Evolutionary conservation across 30 jellyfish, hydroid and myxozoan species (phyloP).

Genomic region (Turritopsis rubra): DNA sequence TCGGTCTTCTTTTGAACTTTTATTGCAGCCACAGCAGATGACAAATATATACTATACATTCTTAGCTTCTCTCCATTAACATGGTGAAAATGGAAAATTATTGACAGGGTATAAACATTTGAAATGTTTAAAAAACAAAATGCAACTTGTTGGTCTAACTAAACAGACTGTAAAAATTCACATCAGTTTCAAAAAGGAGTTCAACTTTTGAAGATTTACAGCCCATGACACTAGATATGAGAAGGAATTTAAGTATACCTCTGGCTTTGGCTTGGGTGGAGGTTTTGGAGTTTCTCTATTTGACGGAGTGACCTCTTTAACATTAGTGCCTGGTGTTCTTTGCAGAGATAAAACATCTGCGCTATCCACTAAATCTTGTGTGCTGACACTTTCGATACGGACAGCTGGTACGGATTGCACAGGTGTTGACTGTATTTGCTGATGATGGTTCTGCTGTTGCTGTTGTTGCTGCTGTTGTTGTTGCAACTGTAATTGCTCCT

Average conservation of each 20-base stretch:
- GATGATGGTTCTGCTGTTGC: not conserved
- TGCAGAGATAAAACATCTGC: constrained; percentile 14
- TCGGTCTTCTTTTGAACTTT: too few species aligned
- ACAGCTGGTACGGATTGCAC: constrained; percentile 75
- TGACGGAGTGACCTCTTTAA: constrained; percentile 22
- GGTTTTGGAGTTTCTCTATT: constrained; percentile 27
- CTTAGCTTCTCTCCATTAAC: too few species aligned
- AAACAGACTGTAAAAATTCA: too few species aligned
- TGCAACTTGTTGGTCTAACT: too few species aligned
- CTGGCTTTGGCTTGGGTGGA: constrained; percentile 68
- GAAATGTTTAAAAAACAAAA: too few species aligned
- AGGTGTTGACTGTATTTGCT: constrained; percentile 5
- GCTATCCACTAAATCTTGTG: constrained; percentile 44
- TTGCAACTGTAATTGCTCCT: not conserved
- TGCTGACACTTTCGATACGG: constrained; percentile 63
- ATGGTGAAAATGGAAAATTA: too few species aligned
- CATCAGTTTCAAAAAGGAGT: not conserved
- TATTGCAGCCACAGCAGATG: too few species aligned
- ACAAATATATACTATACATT: too few species aligned
- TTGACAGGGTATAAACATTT: too few species aligned
- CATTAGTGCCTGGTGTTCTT: constrained; percentile 8
- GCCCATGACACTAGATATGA: too few species aligned
- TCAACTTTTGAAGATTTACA: not conserved
- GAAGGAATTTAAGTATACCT: constrained; percentile 27
- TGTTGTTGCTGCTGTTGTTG: constrained; percentile 28